Base-by-base conservation (phyloP, 2,888 invertebrate genomes). In the Cheilosia variabilis region DNA sequence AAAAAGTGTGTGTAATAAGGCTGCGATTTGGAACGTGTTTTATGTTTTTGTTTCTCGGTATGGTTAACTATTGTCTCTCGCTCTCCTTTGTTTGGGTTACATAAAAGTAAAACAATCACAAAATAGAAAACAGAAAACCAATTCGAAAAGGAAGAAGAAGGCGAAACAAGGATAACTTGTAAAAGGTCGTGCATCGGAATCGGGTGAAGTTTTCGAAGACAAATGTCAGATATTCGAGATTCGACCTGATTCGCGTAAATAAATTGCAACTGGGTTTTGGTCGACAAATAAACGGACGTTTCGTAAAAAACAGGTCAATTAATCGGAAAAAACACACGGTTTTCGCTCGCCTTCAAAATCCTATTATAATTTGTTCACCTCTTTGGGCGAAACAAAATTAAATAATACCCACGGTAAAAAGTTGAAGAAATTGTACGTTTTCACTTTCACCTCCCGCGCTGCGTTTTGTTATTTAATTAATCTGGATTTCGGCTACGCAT, bases 391-490 rank as follows among this genome's bases (percentile, higher is more conserved):
- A 45, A 43, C 7, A 22, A 60, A 60, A 60, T 17, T 60, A 43
- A 60, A 43, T 60, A 27, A 43, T n/a, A 60, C 17, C 24, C 17
- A 37, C n/a, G 2, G 17, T 45, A 27, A 22, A 34, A 19, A 9
- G 17, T 45, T 31, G 13, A 50, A 22, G 50, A 27, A 10, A 37
- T 37, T 50, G 24, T 71, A 55, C 45, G 37, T 77, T 76, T 68
- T 83, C 62, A 68, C 78, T 83, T 83, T 83, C 82, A 83, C 78
- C 78, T 77, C 72, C 78, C 55, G 78, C 62, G 78, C 41, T 37
- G 71, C 69, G 41, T 63, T 43, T 57, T 37, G 27, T 60, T 65
- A 45, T 53, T 66, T 41, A 75, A 68, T 75, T 80, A 50, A 58
- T 47, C 55, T 17, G 10, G 6, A 17, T 22, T 27, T 68, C 45